Percentiles rank a stretch among this genome's conserved stretches.
Conservation (phyloP, 2,113 vertebrate genomes). For the Prochilodus magdalenae region DNA sequence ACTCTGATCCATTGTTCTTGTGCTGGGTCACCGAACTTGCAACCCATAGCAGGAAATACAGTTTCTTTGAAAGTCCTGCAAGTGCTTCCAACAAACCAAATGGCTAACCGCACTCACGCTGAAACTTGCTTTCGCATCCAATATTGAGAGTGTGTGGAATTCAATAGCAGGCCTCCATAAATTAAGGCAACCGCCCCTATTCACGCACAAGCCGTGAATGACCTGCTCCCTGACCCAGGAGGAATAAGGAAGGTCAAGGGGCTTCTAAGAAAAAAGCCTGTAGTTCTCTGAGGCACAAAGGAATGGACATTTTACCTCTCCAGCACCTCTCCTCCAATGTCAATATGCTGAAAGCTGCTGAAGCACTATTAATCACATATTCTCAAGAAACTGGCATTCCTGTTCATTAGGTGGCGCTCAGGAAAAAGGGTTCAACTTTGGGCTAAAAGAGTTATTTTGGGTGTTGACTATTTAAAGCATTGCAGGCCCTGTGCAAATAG, state of each 20-base stretch:
- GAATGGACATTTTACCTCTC: not conserved
- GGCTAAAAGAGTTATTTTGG: not conserved
- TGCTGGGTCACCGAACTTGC: not conserved
- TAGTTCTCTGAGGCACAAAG: not conserved
- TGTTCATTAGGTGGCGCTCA: not conserved
- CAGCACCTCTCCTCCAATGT: not conserved
- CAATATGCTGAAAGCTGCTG: not conserved
- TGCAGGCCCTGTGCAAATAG: no score
- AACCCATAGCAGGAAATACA: not conserved
- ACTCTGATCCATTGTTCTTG: not conserved
- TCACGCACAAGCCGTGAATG: conserved; percentile 55
- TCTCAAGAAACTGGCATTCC: not conserved
- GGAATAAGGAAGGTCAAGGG: conserved; percentile 70
- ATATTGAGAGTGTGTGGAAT: conserved; percentile 34
- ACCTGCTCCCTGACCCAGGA: conserved; percentile 64
- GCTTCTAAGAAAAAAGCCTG: conserved; percentile 32
- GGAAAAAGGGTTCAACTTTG: not conserved
- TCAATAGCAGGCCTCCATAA: conserved; percentile 57
- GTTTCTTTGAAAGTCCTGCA: not conserved
- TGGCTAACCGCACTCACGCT: not conserved
- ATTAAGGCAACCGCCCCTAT: conserved; percentile 60
- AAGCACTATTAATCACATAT: not conserved
- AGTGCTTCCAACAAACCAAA: conserved; percentile 31
- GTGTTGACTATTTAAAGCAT: no score
- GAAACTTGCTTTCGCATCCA: not conserved